Base-by-base conservation (phyloP, 2,113 vertebrate species). In the Anhinga rufa region DNA sequence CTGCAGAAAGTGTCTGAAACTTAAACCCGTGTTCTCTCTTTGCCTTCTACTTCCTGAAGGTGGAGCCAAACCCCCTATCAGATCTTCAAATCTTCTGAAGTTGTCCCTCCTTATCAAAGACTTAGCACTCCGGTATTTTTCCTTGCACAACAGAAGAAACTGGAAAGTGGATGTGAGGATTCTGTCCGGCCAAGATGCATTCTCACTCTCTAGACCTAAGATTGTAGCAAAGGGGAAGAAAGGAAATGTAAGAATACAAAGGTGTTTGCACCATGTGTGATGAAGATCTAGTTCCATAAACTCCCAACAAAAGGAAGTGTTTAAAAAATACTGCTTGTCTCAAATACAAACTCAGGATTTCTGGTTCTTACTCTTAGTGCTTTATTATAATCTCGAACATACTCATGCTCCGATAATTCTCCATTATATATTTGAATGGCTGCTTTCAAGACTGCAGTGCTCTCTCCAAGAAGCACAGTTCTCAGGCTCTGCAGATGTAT, bases 41-140 rank as follows among this genome's bases (percentile, higher is more conserved):
- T 95, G 92, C 97, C 72, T 90, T 22, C n/a, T 49, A 89, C 48
- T 92, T 97, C 97, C 98, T 98, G 97, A 87, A 98, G 98, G 95
- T 97, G 98, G 98, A 97, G 98, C 97, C 98, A 97, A 93, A 96
- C 87, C 76, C 94, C 96, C 94, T 96, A 92, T 92, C 95, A 97
- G 93, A 88, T 74, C 82, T 85, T 77, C 66, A 25, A 15, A 78
- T 84, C 88, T 88, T 18, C 84, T 54, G 76, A 57, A 80, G 44
- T 26, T 74, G 77, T 3, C 90, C 70, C 38, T 68, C 32, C n/a
- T n/a, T n/a, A n/a, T n/a, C n/a, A n/a, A n/a, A 34, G 54, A 4
- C 34, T 31, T 3, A 12, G 77, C 83, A 0, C 88, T 18, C 69
- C 3, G 21, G 51, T n/a, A 4, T 80, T 93, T 93, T 87, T n/a